Base-by-base conservation (phyloP, 2,888 invertebrate species). In the Bembecia ichneumoniformis region DNA sequence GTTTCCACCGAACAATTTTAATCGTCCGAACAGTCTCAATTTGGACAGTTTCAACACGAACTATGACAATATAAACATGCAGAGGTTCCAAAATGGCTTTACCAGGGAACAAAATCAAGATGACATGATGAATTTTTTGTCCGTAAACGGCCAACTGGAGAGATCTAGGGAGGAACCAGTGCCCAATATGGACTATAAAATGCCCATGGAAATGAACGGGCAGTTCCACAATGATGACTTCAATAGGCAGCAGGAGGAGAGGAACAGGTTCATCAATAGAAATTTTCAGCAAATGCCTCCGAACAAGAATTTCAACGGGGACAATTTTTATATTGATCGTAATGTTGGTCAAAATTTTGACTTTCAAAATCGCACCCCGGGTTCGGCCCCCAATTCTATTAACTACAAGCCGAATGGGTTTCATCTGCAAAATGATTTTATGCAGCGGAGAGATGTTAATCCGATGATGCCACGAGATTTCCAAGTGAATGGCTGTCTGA, bases 391-490 rank as follows among this genome's bases (percentile, higher is more conserved):
- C 0, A 75, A 69, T 53, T 48, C 60, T 3, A 66, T 71, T 53
- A 76, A 73, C 52, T 84, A 61, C 50, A 84, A 81, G 50, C 77
- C 77, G 9, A 86, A 87, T 46, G 84, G 83, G 0, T 86, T 68
- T 16, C 70, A 77, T 44, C 35, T 35, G 28, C 82, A 77, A 57
- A 82, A 79, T 50, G 82, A 83, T 34, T 78, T 72, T 54, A 66
- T 77, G 65, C 76, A 69, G 47, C 60, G 81, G 50, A 75, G 81
- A 17, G 78, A 82, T 49, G 62, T 82, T 57, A 77, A 68, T 51
- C 78, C 68, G 36, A 70, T 75, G 62, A 56, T 77, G 59, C 68
- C 67, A 3, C 64, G 77, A 7, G 79, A 83, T 2, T 80, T 67
- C 53, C 77, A 69, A 50, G 62, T 63, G 11, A 80, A 74, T 49